Evolutionary conservation across 2,797 vertebrate species (phyloP).

Genomic region (Lutjanus argentimaculatus): DNA sequence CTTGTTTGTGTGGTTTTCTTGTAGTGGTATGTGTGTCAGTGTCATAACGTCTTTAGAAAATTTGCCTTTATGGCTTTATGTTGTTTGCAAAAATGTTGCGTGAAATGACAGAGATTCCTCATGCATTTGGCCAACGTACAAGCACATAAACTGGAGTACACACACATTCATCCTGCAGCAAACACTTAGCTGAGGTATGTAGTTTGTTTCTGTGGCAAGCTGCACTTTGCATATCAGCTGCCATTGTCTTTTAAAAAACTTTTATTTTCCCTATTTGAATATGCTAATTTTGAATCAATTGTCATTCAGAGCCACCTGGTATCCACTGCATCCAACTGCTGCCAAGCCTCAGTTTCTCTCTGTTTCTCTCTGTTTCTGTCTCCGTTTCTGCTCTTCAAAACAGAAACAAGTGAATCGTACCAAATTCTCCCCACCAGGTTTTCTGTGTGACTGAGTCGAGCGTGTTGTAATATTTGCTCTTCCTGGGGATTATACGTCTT

Average conservation of each 20-base stretch:
- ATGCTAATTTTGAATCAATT: constrained; percentile 82
- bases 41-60: constrained; percentile 52
- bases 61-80: constrained; percentile 82
- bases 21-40: constrained; percentile 7
- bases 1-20: constrained; percentile 23
- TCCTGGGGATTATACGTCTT: constrained; percentile 84
- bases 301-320: constrained; percentile 85
- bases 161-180: constrained; percentile 43
- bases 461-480: constrained; percentile 85
- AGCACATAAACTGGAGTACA: constrained; percentile 10
- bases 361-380: constrained; percentile 15
- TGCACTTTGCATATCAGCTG: constrained; percentile 76
- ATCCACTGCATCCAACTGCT: constrained; percentile 63
- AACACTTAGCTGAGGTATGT: constrained; percentile 61
- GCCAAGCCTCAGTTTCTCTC: constrained; percentile 45
- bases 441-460: constrained; percentile 61
- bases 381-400: constrained; percentile 4
- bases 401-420: constrained; percentile 41
- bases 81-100: constrained; percentile 82
- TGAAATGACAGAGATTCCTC: constrained; percentile 70
- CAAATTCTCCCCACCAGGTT: constrained; percentile 57
- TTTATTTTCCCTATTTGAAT: constrained; percentile 83
- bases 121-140: constrained; percentile 44
- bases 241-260: constrained; percentile 83
- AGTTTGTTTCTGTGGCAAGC: constrained; percentile 67